Conservation (phyloP, 2,888 invertebrate genomes). For the Drosophila niveifrons region DNA sequence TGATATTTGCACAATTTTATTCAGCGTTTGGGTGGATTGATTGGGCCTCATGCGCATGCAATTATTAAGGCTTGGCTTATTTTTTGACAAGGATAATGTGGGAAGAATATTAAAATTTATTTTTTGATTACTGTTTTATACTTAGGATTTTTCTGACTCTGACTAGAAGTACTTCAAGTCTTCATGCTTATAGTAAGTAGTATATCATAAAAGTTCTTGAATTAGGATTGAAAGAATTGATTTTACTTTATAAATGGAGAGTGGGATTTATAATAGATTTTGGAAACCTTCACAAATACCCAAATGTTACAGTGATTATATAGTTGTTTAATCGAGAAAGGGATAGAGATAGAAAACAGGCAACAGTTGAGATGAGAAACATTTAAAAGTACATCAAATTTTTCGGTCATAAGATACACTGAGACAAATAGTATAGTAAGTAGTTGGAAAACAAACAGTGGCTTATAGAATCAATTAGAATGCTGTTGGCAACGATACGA, state of each 20-base stretch:
- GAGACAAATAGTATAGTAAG: constrained; percentile 10
- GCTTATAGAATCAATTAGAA: constrained; percentile 7
- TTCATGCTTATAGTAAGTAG: neutral
- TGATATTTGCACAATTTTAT: constrained; percentile 12
- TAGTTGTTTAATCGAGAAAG: neutral
- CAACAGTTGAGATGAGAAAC: constrained; percentile 40
- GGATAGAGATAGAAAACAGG: constrained; percentile 38
- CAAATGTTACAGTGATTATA: neutral
- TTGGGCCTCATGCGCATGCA: constrained; percentile 47
- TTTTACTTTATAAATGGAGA: neutral
- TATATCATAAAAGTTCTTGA: neutral
- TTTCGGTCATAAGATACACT: neutral
- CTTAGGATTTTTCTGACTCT: neutral
- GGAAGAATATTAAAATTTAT: neutral
- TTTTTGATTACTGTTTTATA: neutral
- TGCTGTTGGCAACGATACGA: constrained; percentile 5
- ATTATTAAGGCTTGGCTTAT: neutral
- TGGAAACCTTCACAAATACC: neutral
- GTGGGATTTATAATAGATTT: neutral
- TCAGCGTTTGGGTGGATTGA: neutral
- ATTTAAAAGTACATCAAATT: constrained; percentile 2
- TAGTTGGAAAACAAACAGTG: constrained; percentile 17
- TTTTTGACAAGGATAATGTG: neutral
- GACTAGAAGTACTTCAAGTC: neutral
- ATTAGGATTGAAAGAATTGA: neutral